Evolutionary conservation across 2,888 invertebrate genomes (phyloP).

Genomic region (Amiota mariae): DNA sequence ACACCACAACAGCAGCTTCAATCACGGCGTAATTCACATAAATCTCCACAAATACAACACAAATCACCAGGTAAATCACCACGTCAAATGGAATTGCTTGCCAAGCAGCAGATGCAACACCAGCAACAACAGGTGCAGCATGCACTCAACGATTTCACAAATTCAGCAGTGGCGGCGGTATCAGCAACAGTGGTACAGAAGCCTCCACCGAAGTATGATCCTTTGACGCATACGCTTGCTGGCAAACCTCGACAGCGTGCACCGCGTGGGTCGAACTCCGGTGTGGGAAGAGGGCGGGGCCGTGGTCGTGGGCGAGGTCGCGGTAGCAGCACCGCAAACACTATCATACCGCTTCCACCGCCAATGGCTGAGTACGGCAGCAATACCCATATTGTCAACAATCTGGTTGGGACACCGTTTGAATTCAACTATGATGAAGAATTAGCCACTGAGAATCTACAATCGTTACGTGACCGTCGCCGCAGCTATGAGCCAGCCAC

Average conservation of each 20-base stretch:
- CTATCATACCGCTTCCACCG: slow-evolving; percentile 63
- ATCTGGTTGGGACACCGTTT: slow-evolving; percentile 89
- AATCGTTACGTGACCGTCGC: slow-evolving; percentile 86
- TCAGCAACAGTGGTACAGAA: neutral
- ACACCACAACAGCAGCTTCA: slow-evolving; percentile 26
- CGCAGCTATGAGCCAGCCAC: slow-evolving; percentile 79
- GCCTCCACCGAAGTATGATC: slow-evolving; percentile 60
- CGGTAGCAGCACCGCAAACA: slow-evolving; percentile 63
- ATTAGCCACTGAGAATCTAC: slow-evolving; percentile 83
- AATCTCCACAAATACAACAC: slow-evolving; percentile 78
- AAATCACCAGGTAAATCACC: slow-evolving; percentile 83
- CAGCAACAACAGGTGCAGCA: slow-evolving; percentile 41
- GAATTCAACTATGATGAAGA: slow-evolving; percentile 89
- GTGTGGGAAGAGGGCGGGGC: slow-evolving; percentile 62
- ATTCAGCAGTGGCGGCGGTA: slow-evolving; percentile 35
- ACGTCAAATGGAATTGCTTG: slow-evolving; percentile 75
- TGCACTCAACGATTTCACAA: slow-evolving; percentile 64
- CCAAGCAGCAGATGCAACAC: slow-evolving; percentile 55
- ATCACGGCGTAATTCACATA: slow-evolving; percentile 58
- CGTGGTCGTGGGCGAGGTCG: slow-evolving; percentile 75
- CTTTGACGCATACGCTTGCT: slow-evolving; percentile 64
- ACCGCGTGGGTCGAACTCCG: slow-evolving; percentile 66
- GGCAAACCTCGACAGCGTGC: slow-evolving; percentile 71
- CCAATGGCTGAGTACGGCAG: slow-evolving; percentile 73
- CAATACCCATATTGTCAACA: slow-evolving; percentile 79